Percentiles rank a stretch among this genome's conserved stretches.
Conservation (phyloP, 2,797 vertebrate genomes). For the Darevskia mixta region DNA sequence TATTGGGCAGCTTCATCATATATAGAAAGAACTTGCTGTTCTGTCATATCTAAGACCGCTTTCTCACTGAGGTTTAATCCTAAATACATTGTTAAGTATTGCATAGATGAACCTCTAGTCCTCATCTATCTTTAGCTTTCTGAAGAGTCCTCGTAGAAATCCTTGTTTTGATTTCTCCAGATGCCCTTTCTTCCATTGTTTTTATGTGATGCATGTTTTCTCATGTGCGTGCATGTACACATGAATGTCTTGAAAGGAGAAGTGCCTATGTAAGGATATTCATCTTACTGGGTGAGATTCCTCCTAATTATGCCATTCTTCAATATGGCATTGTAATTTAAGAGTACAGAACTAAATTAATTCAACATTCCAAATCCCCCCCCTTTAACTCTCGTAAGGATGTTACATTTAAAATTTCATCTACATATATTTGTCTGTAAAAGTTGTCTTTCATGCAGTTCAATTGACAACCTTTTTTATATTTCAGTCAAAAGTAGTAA, state of each 20-base stretch:
- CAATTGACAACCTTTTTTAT: constrained; percentile 32
- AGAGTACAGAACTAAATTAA: background rate
- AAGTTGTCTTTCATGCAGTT: background rate
- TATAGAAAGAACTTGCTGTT: background rate
- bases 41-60: background rate
- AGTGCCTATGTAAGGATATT: background rate
- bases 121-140: background rate
- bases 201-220: background rate
- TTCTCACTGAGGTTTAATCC: background rate
- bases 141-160: background rate
- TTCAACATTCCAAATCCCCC: background rate
- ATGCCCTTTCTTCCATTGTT: background rate
- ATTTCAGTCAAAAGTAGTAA: constrained; percentile 89
- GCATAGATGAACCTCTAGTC: background rate
- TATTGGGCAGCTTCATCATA: background rate
- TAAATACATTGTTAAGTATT: background rate
- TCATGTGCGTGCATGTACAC: too few relatives aligned
- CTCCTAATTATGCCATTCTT: background rate
- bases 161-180: background rate
- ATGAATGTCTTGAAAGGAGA: background rate
- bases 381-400: background rate
- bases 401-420: background rate
- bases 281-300: background rate
- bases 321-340: background rate
- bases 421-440: background rate